These are phyloP conservation scores for Myiotriccus ornatus DNA, from an alignment of 2,797 vertebrate genomes.

Conservation along the genomic window DNA sequence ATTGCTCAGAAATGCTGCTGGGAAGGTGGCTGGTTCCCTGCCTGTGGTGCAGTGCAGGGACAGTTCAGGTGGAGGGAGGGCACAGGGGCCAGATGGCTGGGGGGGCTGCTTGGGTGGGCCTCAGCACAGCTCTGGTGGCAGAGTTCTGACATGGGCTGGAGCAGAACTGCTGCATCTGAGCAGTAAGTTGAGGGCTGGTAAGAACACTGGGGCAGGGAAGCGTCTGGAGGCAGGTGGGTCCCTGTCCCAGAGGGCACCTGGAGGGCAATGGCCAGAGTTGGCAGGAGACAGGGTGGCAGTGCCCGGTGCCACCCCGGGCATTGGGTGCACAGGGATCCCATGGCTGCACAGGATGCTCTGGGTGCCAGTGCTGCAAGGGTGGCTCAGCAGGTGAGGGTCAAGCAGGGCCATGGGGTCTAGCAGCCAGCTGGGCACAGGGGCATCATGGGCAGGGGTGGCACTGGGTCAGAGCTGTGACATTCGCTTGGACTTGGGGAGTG, in stretches of 20 bases:
- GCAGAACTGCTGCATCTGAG: neutral
- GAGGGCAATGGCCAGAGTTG: neutral
- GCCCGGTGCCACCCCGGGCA: neutral
- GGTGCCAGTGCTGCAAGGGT: neutral
- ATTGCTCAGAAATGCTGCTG: rapidly evolving
- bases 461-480: neutral
- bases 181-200: neutral
- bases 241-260: neutral
- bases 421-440: neutral
- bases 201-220: neutral
- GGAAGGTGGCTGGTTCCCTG: neutral
- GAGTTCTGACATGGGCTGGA: neutral
- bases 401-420: neutral
- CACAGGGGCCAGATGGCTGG: neutral
- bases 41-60: rapidly evolving
- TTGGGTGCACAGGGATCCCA: rapidly evolving
- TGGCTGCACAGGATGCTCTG: rapidly evolving
- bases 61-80: neutral
- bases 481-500: neutral
- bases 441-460: rapidly evolving
- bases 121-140: neutral
- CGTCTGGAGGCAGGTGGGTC: neutral
- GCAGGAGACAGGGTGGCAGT: rapidly evolving
- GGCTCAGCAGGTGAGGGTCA: neutral
- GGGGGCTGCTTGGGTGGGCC: neutral